Evolutionary conservation across 1,140 invertebrate genomes (phyloP), one percentile per base, ranked within the genome.

Genomic region (Aphelenchoides fujianensis): DNA sequence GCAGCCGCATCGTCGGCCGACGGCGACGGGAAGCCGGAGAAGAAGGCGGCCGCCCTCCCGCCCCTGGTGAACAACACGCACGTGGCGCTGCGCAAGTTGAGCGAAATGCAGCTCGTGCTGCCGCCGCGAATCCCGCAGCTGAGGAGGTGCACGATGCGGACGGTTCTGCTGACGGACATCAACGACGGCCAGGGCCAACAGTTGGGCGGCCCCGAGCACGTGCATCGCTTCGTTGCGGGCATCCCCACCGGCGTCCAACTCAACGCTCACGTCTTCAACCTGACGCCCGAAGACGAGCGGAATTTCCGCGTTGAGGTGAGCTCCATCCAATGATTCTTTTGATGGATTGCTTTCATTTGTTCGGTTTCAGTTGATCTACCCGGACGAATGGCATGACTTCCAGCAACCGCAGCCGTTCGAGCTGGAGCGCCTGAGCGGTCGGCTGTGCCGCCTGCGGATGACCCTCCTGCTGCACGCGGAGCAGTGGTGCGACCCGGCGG

Each of bases 221-320:
- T 37, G 37, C 32, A 66, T 34, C 36, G 63, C 12, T 66, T 66
- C 31, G 32, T 66, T 16, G 63, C 63, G 27, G 34, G 34, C 19
- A 12, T 66, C n/a, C 63, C 63, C 28, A 37, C 63, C 16, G 63
- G 27, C n/a, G 12, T 66, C 16, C 32, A 35, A 19, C 32, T 66
- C 31, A 12, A 31, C 16, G 31, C 63, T 12, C 16, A 34, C 0
- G 12, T 66, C 2, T 32, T 66, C 31, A 66, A 66, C 7, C 16
- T 66, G 32, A 37, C 27, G n/a, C 36, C n/a, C 32, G 1, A 34
- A 12, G 27, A 66, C 12, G 12, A 32, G 32, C 37, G 53, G 28
- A 66, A 37, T 2, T 66, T 66, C 36, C 31, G 63, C 37, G 63
- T 66, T 66, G 63, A 66, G 32, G 32, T 66, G 16, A 53, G 27